Percentiles rank a stretch among this genome's conserved stretches.
Evolutionary conservation across 30 jellyfish, hydroid and myxozoan species (phyloP).

Genomic region (Mastigias papua): DNA sequence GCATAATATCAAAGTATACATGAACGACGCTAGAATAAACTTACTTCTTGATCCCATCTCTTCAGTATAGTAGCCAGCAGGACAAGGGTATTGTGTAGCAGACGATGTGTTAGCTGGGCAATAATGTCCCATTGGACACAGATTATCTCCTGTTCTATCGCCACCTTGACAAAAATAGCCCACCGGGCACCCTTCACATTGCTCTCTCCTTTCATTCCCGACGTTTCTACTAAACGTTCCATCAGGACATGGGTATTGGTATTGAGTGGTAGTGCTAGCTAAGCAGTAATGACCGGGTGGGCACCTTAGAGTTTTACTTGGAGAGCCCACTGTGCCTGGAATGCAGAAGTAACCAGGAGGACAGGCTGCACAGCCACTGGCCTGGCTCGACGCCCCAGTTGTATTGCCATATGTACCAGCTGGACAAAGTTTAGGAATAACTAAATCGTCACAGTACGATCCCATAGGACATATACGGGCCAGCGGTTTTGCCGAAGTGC

Average conservation of each 20-base stretch:
- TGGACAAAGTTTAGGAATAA: conserved; percentile 82
- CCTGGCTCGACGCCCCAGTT: conserved; percentile 87
- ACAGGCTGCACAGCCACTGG: conserved; percentile 93
- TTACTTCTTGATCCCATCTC: conserved; percentile 90
- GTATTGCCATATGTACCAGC: conserved; percentile 95
- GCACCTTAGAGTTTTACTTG: conserved; percentile 78
- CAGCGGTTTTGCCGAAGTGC: conserved; percentile 80
- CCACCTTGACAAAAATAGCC: conserved; percentile 97
- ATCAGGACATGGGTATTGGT: conserved; percentile 86
- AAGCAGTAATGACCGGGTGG: conserved; percentile 97
- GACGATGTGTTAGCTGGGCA: conserved; percentile 88
- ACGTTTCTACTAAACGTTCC: conserved; percentile 80
- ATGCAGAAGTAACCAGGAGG: conserved; percentile 97
- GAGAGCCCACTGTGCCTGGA: conserved; percentile 93
- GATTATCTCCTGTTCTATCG: conserved; percentile 87
- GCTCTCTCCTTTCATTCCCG: conserved; percentile 88
- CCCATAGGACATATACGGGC: conserved; percentile 93
- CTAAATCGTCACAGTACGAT: conserved; percentile 84
- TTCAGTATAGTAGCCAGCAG: conserved; percentile 94
- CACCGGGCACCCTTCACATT: conserved; percentile 82
- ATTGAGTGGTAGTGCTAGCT: conserved; percentile 83
- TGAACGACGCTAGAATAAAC: conserved; percentile 2
- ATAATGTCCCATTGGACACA: conserved; percentile 99
- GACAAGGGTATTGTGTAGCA: conserved; percentile 87
- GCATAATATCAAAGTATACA: too few species aligned